Evolutionary conservation across 2,888 invertebrate species (phyloP).

Genomic region (Psylliodes chrysocephalus): DNA sequence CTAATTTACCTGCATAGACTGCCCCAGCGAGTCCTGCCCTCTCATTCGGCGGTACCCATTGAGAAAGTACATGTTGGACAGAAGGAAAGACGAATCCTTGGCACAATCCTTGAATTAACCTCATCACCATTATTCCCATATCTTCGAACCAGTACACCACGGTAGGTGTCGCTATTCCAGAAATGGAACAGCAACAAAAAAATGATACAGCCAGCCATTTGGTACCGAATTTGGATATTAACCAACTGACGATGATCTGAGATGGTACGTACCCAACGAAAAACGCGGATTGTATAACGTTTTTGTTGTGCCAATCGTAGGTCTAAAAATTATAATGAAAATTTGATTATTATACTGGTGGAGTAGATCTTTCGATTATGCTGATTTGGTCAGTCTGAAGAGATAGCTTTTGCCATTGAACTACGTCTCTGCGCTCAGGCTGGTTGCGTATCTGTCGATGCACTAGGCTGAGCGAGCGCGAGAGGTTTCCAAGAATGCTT

Average conservation of each 20-base stretch:
- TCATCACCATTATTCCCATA: slow-evolving; percentile 71
- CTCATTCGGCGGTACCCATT: slow-evolving; percentile 79
- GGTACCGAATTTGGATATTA: slow-evolving; percentile 80
- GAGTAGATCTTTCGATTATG: no score
- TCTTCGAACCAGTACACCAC: slow-evolving; percentile 75
- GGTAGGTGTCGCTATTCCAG: slow-evolving; percentile 75
- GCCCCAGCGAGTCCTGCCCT: slow-evolving; percentile 77
- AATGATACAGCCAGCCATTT: slow-evolving; percentile 73
- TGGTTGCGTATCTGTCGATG: no score
- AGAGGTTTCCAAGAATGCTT: no score
- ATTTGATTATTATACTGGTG: no score
- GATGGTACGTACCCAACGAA: slow-evolving; percentile 83
- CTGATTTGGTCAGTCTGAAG: no score
- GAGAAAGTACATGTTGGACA: slow-evolving; percentile 77
- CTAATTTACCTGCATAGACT: slow-evolving; percentile 69
- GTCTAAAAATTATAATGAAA: slow-evolving; percentile 38
- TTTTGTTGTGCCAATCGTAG: slow-evolving; percentile 67
- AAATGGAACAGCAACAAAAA: slow-evolving; percentile 70
- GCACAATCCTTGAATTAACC: slow-evolving; percentile 79
- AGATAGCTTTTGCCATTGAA: no score
- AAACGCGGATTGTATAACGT: slow-evolving; percentile 76
- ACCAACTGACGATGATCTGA: slow-evolving; percentile 76
- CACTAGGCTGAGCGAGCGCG: no score
- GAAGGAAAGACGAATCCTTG: slow-evolving; percentile 80
- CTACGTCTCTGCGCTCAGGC: no score